These are phyloP conservation scores for Hypomecis atomaria DNA, from an alignment of 2,888 invertebrate genomes.

Conservation along the genomic window DNA sequence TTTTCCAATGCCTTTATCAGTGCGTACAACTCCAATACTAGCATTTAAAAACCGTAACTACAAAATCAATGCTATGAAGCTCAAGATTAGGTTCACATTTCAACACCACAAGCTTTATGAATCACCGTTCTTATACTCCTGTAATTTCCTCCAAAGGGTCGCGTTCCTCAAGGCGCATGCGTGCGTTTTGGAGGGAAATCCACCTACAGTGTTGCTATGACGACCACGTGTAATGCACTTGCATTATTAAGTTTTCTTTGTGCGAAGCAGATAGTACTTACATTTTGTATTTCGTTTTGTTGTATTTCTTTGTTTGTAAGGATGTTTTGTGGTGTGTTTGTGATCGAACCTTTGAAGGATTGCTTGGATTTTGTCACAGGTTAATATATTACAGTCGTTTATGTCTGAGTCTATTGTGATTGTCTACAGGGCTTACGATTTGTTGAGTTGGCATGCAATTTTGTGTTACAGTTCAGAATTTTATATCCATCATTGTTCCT, in stretches of 20 bases:
- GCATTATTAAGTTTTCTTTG: slow-evolving; percentile 51
- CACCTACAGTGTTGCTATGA: slow-evolving; percentile 71
- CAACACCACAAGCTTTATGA: background rate
- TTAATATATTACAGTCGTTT: too few relatives aligned
- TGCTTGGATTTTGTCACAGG: slow-evolving; percentile 15
- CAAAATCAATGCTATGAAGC: too few relatives aligned
- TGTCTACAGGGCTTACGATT: background rate
- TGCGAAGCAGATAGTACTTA: slow-evolving; percentile 7
- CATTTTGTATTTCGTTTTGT: background rate
- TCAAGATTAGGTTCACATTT: background rate
- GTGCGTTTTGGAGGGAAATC: slow-evolving; percentile 81
- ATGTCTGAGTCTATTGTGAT: background rate
- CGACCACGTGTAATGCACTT: slow-evolving; percentile 66
- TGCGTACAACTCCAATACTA: too few relatives aligned
- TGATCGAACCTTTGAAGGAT: slow-evolving; percentile 10
- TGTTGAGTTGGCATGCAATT: background rate
- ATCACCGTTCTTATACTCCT: background rate
- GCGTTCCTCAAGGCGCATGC: slow-evolving; percentile 67
- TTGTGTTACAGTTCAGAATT: too few relatives aligned
- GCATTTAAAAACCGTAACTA: too few relatives aligned
- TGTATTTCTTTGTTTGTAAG: slow-evolving; percentile 26
- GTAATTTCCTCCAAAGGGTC: slow-evolving; percentile 30
- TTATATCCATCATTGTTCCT: too few relatives aligned
- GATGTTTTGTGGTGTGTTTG: slow-evolving; percentile 27
- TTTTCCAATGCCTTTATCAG: too few relatives aligned